phyloP scores from a whole-genome alignment of 1,140 invertebrate genomes.

The Diabrotica virgifera region DNA sequence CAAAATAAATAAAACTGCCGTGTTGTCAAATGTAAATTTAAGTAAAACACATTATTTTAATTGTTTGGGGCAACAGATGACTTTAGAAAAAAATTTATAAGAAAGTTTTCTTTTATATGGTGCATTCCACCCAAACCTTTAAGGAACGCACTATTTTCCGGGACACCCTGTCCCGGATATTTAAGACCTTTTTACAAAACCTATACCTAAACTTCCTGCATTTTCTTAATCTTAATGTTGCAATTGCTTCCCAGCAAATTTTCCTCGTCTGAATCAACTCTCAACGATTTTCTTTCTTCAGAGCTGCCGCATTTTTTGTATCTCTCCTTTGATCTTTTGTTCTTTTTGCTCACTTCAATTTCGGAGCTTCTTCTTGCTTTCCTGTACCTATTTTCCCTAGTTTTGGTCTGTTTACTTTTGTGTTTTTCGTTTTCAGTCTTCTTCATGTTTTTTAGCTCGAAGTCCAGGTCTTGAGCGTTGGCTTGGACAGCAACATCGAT shows the following conservation, averaged over 20 bases:
- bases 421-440: conserved; percentile 25
- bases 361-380: conserved; percentile 24
- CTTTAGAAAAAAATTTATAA: too few species aligned
- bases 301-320: conserved; percentile 23
- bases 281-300: conserved; percentile 22
- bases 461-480: conserved; percentile 57
- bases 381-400: conserved; percentile 28
- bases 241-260: conserved; percentile 14
- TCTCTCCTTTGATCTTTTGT: conserved; percentile 23
- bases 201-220: background rate
- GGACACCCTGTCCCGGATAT: too few species aligned
- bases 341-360: conserved; percentile 17
- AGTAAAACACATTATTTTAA: too few species aligned
- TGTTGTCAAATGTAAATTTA: too few species aligned
- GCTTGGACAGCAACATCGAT: conserved; percentile 57
- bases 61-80: too few species aligned
- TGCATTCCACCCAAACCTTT: too few species aligned
- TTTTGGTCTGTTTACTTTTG: conserved; percentile 36
- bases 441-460: conserved; percentile 28
- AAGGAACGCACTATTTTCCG: too few species aligned
- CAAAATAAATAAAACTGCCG: too few species aligned
- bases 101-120: too few species aligned
- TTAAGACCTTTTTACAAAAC: too few species aligned
- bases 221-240: conserved; percentile 14
- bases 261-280: conserved; percentile 24